Conservation (phyloP, 2,797 vertebrate species). For the Crypturellus tataupa region DNA sequence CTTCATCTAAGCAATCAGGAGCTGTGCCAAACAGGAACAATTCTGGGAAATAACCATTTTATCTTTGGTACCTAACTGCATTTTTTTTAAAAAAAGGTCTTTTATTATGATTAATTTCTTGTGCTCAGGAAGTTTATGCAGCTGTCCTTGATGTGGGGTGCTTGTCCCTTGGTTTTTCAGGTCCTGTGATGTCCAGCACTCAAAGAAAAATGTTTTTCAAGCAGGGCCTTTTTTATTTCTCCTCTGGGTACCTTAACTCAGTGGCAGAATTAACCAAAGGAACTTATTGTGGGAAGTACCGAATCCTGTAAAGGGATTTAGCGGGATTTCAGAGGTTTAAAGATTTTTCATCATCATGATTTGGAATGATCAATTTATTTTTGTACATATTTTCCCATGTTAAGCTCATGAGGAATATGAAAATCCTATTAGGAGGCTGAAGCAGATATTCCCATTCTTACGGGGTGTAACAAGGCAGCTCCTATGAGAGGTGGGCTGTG, state of each 20-base stretch:
- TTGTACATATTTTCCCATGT: conserved; percentile 52
- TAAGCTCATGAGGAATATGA: conserved; percentile 46
- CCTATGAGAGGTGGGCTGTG: neutral
- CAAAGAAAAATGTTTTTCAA: conserved; percentile 46
- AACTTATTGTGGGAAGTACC: conserved; percentile 56
- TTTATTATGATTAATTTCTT: conserved; percentile 70
- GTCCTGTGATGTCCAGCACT: conserved; percentile 33
- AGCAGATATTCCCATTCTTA: conserved; percentile 17
- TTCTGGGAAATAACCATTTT: conserved; percentile 70
- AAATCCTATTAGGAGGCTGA: conserved; percentile 63
- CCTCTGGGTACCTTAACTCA: conserved; percentile 51
- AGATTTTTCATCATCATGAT: conserved; percentile 59
- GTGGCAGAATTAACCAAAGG: conserved; percentile 14
- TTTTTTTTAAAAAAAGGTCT: neutral
- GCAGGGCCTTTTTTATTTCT: conserved; percentile 22
- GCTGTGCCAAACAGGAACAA: conserved; percentile 37
- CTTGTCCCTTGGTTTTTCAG: conserved; percentile 28
- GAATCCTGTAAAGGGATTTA: conserved; percentile 63
- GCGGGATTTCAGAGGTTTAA: conserved; percentile 57
- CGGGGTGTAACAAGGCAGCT: neutral
- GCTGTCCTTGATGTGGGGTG: conserved; percentile 45
- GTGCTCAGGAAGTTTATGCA: conserved; percentile 67
- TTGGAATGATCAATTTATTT: conserved; percentile 45
- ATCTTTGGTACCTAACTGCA: conserved; percentile 66
- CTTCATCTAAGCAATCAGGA: conserved; percentile 46